Percentiles rank a stretch among this genome's conserved stretches.
Evolutionary conservation across 2,888 invertebrate species (phyloP).

Genomic region (Operophtera brumata): DNA sequence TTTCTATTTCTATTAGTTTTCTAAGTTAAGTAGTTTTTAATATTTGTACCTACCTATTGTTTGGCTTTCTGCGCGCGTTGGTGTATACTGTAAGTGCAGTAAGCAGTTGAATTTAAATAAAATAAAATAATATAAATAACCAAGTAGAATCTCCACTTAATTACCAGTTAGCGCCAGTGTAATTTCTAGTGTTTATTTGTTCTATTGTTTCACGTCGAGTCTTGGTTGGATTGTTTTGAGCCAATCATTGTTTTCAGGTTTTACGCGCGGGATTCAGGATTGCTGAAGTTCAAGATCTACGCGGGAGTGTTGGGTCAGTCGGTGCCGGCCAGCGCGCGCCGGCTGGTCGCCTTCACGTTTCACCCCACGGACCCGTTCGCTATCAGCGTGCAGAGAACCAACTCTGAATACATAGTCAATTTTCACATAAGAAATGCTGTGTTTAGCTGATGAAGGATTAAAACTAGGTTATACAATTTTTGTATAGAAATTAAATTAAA

Average conservation of each 20-base stretch:
- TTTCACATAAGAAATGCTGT: conserved; percentile 91
- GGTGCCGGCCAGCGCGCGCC: conserved; percentile 84
- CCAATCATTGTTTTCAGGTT: conserved; percentile 78
- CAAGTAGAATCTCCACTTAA: no score
- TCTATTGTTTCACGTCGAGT: no score
- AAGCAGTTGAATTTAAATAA: no score
- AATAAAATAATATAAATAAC: no score
- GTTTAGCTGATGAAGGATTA: conserved; percentile 51
- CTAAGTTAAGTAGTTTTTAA: no score
- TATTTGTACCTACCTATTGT: no score
- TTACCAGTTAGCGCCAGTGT: no score
- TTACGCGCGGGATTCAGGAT: conserved; percentile 89
- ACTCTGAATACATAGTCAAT: conserved; percentile 96
- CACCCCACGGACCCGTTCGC: conserved; percentile 98
- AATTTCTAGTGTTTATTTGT: no score
- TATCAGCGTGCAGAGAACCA: conserved; percentile 95
- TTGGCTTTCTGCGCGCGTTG: no score
- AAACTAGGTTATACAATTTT: not conserved
- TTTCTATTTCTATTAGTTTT: no score
- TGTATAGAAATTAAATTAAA: conserved; percentile 11
- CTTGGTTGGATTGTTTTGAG: not conserved
- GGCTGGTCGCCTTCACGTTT: conserved; percentile 96
- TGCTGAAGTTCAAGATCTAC: conserved; percentile 93
- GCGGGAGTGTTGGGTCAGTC: conserved; percentile 88
- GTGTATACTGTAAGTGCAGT: no score